A percentile compares a stretch with the other conserved stretches of the same genome.
phyloP scores from a whole-genome alignment of 2,888 invertebrate species.

The Synergus itoensis region DNA sequence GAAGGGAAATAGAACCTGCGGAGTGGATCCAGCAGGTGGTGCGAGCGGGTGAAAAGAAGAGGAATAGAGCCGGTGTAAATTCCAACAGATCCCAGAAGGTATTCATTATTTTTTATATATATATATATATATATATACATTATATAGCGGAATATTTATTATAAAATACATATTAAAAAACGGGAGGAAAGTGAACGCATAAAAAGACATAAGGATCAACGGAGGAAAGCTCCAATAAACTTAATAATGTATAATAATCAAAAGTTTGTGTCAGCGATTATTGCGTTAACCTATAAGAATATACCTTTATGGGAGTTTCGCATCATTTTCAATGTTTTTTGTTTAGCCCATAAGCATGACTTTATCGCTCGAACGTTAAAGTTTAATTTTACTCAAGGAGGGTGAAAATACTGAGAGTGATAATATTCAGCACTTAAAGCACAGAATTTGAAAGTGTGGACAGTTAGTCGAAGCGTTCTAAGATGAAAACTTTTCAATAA shows the following conservation, averaged over 20 bases:
- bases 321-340: not conserved
- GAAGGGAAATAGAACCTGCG: no score
- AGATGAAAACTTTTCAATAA: slow-evolving; percentile 70
- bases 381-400: not conserved
- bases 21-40: no score
- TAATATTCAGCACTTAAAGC: slow-evolving; percentile 39
- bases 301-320: not conserved
- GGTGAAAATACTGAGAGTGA: not conserved
- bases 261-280: not conserved
- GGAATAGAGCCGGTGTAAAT: no score
- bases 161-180: no score
- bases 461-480: slow-evolving; percentile 53
- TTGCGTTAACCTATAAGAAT: not conserved
- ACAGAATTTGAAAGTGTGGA: slow-evolving; percentile 46
- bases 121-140: no score
- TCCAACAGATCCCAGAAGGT: no score
- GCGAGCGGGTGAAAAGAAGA: no score
- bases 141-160: no score
- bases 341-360: not conserved
- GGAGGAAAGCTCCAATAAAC: not conserved
- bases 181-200: no score
- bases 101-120: no score
- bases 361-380: not conserved
- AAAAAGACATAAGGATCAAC: no score
- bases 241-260: not conserved